phyloP scores from a whole-genome alignment of 2,797 vertebrate species.

The Callimico goeldii region DNA sequence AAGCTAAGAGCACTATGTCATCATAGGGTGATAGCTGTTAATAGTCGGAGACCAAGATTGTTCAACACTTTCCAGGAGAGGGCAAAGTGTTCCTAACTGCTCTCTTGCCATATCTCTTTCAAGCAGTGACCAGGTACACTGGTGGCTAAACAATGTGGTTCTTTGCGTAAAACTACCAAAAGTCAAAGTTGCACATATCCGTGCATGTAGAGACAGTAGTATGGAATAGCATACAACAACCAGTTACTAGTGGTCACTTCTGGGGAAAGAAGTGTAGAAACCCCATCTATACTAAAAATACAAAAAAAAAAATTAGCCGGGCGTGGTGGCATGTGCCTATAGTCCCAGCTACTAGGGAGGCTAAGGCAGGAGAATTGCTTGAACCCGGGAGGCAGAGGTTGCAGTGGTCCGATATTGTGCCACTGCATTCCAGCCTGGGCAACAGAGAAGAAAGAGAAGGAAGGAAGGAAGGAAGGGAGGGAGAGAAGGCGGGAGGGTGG shows the following conservation, averaged over 20 bases:
- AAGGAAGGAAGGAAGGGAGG: too few relatives aligned
- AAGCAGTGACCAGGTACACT: not conserved
- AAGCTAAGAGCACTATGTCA: not conserved
- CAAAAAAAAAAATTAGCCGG: too few relatives aligned
- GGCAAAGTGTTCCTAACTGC: not conserved
- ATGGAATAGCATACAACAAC: not conserved
- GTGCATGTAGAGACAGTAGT: not conserved
- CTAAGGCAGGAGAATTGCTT: too few relatives aligned
- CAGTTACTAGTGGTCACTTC: not conserved
- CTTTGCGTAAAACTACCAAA: conserved; percentile 20
- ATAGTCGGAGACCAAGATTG: not conserved
- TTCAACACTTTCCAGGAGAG: not conserved
- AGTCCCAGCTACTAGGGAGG: too few relatives aligned
- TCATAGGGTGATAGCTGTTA: not conserved
- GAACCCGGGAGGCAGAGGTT: too few relatives aligned
- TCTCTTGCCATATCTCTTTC: not conserved
- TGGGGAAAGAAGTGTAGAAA: not conserved
- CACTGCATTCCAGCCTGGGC: too few relatives aligned
- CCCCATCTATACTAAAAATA: too few relatives aligned
- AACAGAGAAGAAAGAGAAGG: too few relatives aligned
- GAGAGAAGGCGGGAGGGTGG: fast-evolving
- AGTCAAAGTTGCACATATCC: not conserved
- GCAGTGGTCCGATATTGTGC: too few relatives aligned
- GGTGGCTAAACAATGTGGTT: not conserved
- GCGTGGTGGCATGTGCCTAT: too few relatives aligned